Evolutionary conservation across 2,888 invertebrate species (phyloP).

Genomic region (Theretra japonica): DNA sequence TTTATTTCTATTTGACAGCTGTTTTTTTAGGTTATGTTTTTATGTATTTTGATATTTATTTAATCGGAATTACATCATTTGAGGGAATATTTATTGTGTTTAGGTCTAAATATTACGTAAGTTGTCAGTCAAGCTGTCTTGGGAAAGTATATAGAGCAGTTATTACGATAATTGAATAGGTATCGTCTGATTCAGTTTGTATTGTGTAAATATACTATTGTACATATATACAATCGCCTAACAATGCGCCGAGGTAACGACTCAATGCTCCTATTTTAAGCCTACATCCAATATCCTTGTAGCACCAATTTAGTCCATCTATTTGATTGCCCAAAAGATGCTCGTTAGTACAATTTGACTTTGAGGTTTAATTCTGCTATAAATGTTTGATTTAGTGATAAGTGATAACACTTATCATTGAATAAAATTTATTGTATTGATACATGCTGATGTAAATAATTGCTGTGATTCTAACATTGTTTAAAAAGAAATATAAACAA

Average conservation of each 20-base stretch:
- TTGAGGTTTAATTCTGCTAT: not conserved
- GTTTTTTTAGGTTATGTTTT: conserved; percentile 75
- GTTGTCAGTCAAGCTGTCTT: not conserved
- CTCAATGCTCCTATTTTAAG: conserved; percentile 22
- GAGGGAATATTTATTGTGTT: not conserved
- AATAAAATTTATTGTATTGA: conserved; percentile 3
- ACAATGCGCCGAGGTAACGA: conserved; percentile 15
- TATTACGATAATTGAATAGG: not conserved
- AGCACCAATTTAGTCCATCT: conserved; percentile 10
- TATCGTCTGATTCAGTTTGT: not conserved
- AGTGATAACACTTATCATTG: conserved; percentile 4
- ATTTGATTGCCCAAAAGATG: not conserved
- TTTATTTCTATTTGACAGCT: conserved; percentile 60
- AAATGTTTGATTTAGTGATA: conserved; percentile 9
- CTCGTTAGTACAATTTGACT: not conserved
- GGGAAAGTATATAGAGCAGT: not conserved
- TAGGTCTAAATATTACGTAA: not conserved
- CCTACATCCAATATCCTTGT: conserved; percentile 12
- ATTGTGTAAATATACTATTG: not conserved
- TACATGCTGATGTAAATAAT: not conserved
- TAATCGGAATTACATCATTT: conserved; percentile 26
- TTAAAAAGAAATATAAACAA: no score
- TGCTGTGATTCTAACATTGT: not conserved
- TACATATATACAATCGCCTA: not conserved
- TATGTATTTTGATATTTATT: conserved; percentile 46